Conservation (phyloP, 2,888 invertebrate genomes). For the Mechanitis mazaeus region DNA sequence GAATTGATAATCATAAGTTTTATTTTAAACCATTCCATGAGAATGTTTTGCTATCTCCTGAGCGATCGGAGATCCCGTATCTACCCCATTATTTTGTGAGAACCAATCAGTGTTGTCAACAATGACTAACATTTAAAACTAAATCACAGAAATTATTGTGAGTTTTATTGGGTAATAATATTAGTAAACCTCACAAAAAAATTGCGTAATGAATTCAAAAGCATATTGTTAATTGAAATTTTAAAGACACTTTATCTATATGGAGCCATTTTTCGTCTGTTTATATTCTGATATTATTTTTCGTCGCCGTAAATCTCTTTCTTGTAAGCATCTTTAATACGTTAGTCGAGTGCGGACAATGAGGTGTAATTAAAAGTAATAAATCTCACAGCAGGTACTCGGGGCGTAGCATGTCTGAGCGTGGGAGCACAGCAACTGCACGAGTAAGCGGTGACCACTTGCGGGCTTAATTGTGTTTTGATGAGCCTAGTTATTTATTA, state of each 20-base stretch:
- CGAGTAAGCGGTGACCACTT: slow-evolving; percentile 12
- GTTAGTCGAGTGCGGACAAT: slow-evolving; percentile 64
- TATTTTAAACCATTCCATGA: too few species aligned
- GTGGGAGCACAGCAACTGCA: slow-evolving; percentile 17
- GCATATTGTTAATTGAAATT: too few species aligned
- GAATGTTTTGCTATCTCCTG: too few species aligned
- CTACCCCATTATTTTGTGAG: too few species aligned
- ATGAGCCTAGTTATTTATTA: slow-evolving; percentile 16
- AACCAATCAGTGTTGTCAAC: too few species aligned
- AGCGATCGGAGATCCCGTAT: too few species aligned
- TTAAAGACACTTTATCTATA: background rate
- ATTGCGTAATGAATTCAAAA: too few species aligned
- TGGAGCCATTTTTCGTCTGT: background rate
- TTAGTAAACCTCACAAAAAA: too few species aligned
- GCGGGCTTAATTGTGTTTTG: slow-evolving; percentile 21
- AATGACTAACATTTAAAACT: too few species aligned
- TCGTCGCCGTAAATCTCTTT: slow-evolving; percentile 47
- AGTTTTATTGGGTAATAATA: too few species aligned
- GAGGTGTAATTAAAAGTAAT: slow-evolving; percentile 77
- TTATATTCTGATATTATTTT: slow-evolving; percentile 1
- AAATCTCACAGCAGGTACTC: slow-evolving; percentile 75
- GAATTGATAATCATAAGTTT: too few species aligned
- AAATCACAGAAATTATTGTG: too few species aligned
- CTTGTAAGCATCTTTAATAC: slow-evolving; percentile 55
- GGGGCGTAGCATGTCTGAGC: slow-evolving; percentile 68